These are phyloP conservation scores for Idaea straminata DNA, from an alignment of 2,888 invertebrate genomes.

Conservation along the genomic window DNA sequence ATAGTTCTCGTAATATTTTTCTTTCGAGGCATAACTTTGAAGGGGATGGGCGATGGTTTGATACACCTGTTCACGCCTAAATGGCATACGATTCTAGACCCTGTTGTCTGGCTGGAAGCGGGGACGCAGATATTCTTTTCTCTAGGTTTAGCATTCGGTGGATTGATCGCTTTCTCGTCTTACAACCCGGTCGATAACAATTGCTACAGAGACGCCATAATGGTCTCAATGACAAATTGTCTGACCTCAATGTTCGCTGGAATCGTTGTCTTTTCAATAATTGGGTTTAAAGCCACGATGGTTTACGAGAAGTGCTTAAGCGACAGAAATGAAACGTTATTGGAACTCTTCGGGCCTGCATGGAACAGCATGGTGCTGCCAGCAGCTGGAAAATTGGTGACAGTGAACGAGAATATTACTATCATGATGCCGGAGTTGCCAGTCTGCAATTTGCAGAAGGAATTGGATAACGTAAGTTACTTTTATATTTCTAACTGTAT, in stretches of 20 bases:
- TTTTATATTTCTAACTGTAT: not conserved
- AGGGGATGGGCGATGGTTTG: constrained; percentile 92
- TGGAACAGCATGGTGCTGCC: constrained; percentile 75
- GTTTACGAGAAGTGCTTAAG: constrained; percentile 88
- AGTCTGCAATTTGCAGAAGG: constrained; percentile 90
- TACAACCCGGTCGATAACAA: constrained; percentile 98
- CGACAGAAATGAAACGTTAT: constrained; percentile 81
- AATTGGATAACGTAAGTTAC: constrained; percentile 90
- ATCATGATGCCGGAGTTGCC: constrained; percentile 84
- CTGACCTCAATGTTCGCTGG: constrained; percentile 98
- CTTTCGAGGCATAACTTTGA: constrained; percentile 94
- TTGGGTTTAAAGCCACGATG: constrained; percentile 95
- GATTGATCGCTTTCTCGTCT: constrained; percentile 96
- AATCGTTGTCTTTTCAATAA: constrained; percentile 96
- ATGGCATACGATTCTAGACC: constrained; percentile 94
- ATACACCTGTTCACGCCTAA: constrained; percentile 94
- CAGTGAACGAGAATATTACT: constrained; percentile 77
- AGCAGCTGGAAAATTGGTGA: constrained; percentile 77
- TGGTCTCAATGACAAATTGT: constrained; percentile 95
- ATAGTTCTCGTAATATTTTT: constrained; percentile 97
- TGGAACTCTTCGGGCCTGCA: constrained; percentile 77
- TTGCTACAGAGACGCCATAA: constrained; percentile 95
- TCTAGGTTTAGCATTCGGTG: constrained; percentile 96
- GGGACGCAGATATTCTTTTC: constrained; percentile 99
- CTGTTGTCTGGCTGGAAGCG: constrained; percentile 98